Evolutionary conservation across 1,140 invertebrate species (phyloP), one percentile per base, ranked within the genome.

Genomic region (Cylas formicarius): DNA sequence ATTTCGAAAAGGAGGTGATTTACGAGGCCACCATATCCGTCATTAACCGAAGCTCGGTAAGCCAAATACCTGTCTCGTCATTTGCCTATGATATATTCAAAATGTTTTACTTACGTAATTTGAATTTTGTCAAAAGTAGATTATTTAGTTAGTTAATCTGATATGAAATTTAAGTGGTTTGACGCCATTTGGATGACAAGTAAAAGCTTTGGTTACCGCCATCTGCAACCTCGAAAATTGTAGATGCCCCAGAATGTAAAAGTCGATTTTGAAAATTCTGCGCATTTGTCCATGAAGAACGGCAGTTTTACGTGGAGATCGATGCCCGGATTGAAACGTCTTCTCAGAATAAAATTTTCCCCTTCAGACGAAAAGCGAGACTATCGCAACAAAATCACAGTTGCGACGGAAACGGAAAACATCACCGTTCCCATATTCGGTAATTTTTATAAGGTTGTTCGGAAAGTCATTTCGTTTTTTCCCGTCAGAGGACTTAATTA

Each of bases 41-140:
- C 48, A 56, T 52, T 17, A 74, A 74, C 50, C 57, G 50, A 18
- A 53, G 61, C 6, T 55, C 64, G 44, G 68, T 67, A 60, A 44
- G 36, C 38, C 28, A 23, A 36, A 19, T 17, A 24, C 8, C 13
- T 22, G 28, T 42, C 19, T 35, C 24, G 31, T 34, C 34, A 27
- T 24, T 48, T 27, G 36, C 22, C 22, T 19, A 44, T 2, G 22
- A 40, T 38, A 19, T 26, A 18, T 33, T 11, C 2, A 9, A 3
- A 14, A 33, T 22, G 13, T 32, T 28, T 18, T 18, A 20, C 24
- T 4, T 13, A 29, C 11, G 16, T 4, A n/a, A n/a, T n/a, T n/a
- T n/a, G n/a, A n/a, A 13, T 4, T 9, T 9, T 3, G 27, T 9
- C 24, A 16, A 17, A 19, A 34, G 22, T 34, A 17, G 16, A 29